Percentiles rank a stretch among this genome's conserved stretches.
Evolutionary conservation across 1,140 invertebrate genomes (phyloP).

Genomic region (Ridgeia piscesae): DNA sequence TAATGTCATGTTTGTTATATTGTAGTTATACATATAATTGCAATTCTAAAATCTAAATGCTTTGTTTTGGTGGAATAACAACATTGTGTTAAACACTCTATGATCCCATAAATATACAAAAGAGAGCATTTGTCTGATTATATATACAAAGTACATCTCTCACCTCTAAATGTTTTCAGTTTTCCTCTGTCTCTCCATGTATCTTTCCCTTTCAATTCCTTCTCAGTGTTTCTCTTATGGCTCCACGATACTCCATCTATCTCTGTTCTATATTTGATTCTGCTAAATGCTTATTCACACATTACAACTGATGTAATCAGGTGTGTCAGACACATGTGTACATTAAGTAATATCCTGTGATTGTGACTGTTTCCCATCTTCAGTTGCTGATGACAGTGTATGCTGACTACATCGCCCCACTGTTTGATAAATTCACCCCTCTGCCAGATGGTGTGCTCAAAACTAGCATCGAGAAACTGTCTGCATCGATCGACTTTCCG

Average conservation of each 20-base stretch:
- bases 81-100: not conserved
- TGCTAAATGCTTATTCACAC: not conserved
- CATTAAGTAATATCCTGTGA: not conserved
- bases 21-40: not conserved
- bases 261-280: not conserved
- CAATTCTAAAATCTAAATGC: not conserved
- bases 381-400: slow-evolving; percentile 87
- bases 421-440: slow-evolving; percentile 98
- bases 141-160: not conserved
- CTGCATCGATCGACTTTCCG: slow-evolving; percentile 85
- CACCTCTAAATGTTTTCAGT: not conserved
- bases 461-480: slow-evolving; percentile 84
- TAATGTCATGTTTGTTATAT: no score
- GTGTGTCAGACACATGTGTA: not conserved
- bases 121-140: not conserved
- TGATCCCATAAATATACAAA: not conserved
- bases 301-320: not conserved
- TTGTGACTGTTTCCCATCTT: slow-evolving; percentile 25
- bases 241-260: not conserved
- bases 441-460: slow-evolving; percentile 87
- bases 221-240: not conserved
- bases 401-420: slow-evolving; percentile 93
- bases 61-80: not conserved
- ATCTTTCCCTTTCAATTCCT: not conserved
- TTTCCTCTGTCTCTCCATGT: not conserved